These are phyloP conservation scores for Dromococcyx pavoninus DNA, from an alignment of 2,797 vertebrate species.

Conservation along the genomic window DNA sequence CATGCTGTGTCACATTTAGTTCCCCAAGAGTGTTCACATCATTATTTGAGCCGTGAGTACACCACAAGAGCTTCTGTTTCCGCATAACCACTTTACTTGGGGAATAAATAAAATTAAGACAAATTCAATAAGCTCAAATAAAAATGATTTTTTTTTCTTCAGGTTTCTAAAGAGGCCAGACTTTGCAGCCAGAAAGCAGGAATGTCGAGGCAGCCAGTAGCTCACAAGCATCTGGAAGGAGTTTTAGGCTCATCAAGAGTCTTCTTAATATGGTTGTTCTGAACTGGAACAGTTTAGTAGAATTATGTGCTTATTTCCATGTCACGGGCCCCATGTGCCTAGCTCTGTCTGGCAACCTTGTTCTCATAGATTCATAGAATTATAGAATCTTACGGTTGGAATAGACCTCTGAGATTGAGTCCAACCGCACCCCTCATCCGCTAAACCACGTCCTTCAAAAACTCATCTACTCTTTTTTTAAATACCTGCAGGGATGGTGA, in stretches of 20 bases:
- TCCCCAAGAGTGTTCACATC: neutral
- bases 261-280: neutral
- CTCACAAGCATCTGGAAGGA: neutral
- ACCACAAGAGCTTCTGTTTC: neutral
- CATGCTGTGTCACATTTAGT: neutral
- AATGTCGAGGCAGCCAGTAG: neutral
- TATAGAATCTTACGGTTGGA: no score
- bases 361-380: no score
- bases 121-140: neutral
- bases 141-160: neutral
- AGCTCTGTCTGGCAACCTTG: neutral
- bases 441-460: no score
- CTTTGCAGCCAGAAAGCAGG: neutral
- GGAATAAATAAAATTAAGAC: slow-evolving; percentile 4
- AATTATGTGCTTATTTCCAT: neutral
- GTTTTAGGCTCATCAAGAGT: neutral
- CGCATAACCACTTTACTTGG: neutral
- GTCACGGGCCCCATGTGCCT: neutral
- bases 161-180: neutral
- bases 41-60: neutral
- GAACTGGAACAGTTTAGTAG: neutral
- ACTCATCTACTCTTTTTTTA: no score
- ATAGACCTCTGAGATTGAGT: no score
- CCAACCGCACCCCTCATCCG: no score
- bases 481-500: no score